phyloP scores from a whole-genome alignment of 1,140 invertebrate genomes.

The Brachionus asplanchnoidis region DNA sequence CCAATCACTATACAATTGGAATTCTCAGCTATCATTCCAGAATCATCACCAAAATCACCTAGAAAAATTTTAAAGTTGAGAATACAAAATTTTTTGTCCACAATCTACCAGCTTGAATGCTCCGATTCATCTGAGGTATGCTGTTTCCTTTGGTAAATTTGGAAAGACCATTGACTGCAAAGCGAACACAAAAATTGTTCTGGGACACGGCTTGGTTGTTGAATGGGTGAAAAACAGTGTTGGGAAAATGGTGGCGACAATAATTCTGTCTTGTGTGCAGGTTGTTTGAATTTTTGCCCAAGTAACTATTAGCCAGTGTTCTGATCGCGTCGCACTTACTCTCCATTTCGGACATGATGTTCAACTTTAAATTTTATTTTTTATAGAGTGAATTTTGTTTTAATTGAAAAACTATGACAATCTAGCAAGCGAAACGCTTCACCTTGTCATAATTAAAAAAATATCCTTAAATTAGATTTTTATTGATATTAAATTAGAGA shows the following conservation, averaged over 20 bases:
- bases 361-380: background rate
- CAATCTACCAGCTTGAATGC: constrained; percentile 4
- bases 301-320: background rate
- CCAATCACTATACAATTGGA: constrained; percentile 22
- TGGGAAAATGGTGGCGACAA: background rate
- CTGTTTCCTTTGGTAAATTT: constrained; percentile 33
- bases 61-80: background rate
- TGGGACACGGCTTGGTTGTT: background rate
- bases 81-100: background rate
- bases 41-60: constrained; percentile 41
- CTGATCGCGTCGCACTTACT: background rate
- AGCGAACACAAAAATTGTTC: constrained; percentile 1
- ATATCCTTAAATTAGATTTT: background rate
- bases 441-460: background rate
- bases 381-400: background rate
- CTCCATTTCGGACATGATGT: background rate
- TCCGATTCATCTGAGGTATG: background rate
- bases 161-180: constrained; percentile 25
- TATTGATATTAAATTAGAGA: background rate
- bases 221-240: background rate
- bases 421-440: background rate
- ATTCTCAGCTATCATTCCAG: constrained; percentile 37
- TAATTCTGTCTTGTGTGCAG: background rate
- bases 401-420: background rate
- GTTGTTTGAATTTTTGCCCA: background rate